phyloP scores from a whole-genome alignment of 53 echinoderm and acorn worm genomes.

The Zoroaster sp. region DNA sequence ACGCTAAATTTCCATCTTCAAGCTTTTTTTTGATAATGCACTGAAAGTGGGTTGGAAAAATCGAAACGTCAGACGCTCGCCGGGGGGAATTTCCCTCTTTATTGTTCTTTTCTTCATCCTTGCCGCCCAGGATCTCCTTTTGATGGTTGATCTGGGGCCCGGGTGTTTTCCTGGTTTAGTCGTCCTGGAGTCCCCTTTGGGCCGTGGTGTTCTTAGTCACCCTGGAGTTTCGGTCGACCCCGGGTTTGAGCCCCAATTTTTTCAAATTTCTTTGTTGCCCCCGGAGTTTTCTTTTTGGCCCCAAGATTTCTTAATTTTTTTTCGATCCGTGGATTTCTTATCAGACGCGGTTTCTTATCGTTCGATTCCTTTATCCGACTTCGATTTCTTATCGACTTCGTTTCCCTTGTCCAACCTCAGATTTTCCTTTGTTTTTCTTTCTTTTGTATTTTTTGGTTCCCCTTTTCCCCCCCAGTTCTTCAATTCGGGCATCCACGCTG shows the following conservation, averaged over 20 bases:
- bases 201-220: not conserved
- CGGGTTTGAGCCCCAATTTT: too few relatives aligned
- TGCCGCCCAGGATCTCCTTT: not conserved
- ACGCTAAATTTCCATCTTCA: not conserved
- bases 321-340: conserved; percentile 13
- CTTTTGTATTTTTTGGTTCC: not conserved
- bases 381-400: conserved; percentile 29
- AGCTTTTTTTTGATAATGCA: not conserved
- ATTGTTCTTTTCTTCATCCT: conserved; percentile 65
- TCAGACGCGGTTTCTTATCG: not conserved
- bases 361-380: conserved; percentile 22
- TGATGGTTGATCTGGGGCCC: not conserved
- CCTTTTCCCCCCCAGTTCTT: not conserved
- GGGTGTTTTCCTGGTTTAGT: not conserved
- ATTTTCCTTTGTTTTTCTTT: not conserved
- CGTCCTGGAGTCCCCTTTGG: not conserved
- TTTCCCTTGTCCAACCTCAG: not conserved
- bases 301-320: conserved; percentile 27
- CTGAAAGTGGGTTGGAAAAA: conserved; percentile 2
- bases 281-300: conserved; percentile 24
- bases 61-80: conserved; percentile 1
- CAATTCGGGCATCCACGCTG: not conserved
- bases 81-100: not conserved
- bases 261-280: not conserved
- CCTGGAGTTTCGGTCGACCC: conserved; percentile 32